Conservation (phyloP, 1,140 invertebrate species). For the Cotesia vestalis region DNA sequence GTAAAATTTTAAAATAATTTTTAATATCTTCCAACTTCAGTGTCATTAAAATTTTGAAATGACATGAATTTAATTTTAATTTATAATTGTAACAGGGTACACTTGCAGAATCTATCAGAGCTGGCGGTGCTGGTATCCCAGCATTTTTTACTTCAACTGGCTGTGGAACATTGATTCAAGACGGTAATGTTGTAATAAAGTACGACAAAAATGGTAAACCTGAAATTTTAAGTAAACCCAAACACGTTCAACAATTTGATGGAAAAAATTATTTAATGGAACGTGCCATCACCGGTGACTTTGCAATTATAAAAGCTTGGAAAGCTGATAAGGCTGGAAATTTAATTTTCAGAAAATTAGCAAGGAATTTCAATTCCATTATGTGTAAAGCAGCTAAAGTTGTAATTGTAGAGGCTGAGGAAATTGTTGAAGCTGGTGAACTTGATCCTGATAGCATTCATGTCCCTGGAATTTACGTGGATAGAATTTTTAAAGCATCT, state of each 20-base stretch:
- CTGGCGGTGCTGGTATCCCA: conserved; percentile 96
- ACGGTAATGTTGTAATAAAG: conserved; percentile 93
- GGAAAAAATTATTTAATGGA: conserved; percentile 93
- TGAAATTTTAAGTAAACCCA: conserved; percentile 72
- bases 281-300: conserved; percentile 95
- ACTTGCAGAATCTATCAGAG: conserved; percentile 90
- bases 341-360: conserved; percentile 88
- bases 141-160: conserved; percentile 96
- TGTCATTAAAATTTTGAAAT: conserved; percentile 88
- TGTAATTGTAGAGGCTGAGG: conserved; percentile 94
- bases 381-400: conserved; percentile 92
- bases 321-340: conserved; percentile 95
- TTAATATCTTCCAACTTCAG: too few species aligned
- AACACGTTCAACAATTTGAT: conserved; percentile 77
- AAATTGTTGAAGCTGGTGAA: conserved; percentile 88
- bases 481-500: conserved; percentile 84
- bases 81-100: conserved; percentile 77
- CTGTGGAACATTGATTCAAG: conserved; percentile 92
- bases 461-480: conserved; percentile 91
- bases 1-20: too few species aligned
- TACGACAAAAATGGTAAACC: conserved; percentile 79
- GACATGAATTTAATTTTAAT: conserved; percentile 91
- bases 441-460: conserved; percentile 90
- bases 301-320: conserved; percentile 95
- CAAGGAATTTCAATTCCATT: conserved; percentile 93